phyloP scores from a whole-genome alignment of 1,140 invertebrate species.

The Glossosoma conforme region DNA sequence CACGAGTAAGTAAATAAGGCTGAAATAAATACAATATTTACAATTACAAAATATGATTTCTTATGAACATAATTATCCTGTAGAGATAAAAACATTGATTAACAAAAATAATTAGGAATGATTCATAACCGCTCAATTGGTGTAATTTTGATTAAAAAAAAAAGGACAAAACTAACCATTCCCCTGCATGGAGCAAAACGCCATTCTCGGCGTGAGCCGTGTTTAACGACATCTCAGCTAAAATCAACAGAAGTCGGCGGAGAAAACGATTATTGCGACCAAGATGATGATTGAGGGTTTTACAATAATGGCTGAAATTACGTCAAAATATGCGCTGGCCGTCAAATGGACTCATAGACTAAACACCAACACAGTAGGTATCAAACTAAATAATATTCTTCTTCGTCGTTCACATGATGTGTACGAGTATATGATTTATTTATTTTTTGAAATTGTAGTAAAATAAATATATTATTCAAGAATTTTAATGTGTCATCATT shows the following conservation, averaged over 20 bases:
- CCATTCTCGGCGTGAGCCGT: slow-evolving; percentile 88
- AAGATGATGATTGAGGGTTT: neutral
- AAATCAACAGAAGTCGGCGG: neutral
- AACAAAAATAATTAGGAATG: neutral
- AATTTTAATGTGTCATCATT: no score
- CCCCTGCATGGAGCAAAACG: slow-evolving; percentile 85
- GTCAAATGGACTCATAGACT: slow-evolving; percentile 2
- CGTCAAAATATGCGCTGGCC: slow-evolving; percentile 6
- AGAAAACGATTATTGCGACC: neutral
- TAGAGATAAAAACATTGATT: neutral
- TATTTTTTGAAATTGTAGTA: no score
- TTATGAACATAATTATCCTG: neutral
- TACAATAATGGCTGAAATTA: slow-evolving; percentile 8
- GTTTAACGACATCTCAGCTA: slow-evolving; percentile 75
- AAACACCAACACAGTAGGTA: no score
- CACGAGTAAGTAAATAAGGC: slow-evolving; percentile 7
- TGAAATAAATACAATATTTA: slow-evolving; percentile 10
- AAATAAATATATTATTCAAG: no score
- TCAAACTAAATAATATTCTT: no score
- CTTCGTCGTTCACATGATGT: no score
- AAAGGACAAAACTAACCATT: slow-evolving; percentile 66
- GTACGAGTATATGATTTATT: no score
- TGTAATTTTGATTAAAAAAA: slow-evolving; percentile 13
- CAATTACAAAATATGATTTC: slow-evolving; percentile 4
- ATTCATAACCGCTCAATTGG: no score